Conservation (phyloP, 1,140 invertebrate species). For the Zaprionus davidi region DNA sequence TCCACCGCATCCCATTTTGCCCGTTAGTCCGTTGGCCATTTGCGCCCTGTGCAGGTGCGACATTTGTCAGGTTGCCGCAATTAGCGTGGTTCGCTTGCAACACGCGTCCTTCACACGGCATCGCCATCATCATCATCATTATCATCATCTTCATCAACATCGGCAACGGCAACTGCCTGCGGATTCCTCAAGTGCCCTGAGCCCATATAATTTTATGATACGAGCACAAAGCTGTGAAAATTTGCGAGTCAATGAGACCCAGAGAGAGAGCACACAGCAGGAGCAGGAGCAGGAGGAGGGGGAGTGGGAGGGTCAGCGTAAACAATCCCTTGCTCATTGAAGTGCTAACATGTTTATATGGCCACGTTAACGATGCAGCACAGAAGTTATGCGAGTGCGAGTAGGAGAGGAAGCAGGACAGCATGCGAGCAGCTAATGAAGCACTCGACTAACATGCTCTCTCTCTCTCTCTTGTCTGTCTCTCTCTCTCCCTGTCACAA, state of each 20-base stretch:
- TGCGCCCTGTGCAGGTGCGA: constrained; percentile 62
- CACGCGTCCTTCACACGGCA: constrained; percentile 42
- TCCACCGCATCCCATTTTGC: constrained; percentile 39
- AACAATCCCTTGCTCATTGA: constrained; percentile 23
- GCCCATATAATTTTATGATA: constrained; percentile 68
- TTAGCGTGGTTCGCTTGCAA: constrained; percentile 51
- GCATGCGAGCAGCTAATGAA: neutral
- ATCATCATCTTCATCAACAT: neutral
- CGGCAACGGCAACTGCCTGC: neutral
- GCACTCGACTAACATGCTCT: neutral
- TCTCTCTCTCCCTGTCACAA: constrained; percentile 5
- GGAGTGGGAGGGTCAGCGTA: neutral
- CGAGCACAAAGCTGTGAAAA: constrained; percentile 12
- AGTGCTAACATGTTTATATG: constrained; percentile 46
- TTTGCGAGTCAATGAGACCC: constrained; percentile 11
- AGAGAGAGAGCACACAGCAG: neutral
- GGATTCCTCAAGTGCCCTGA: constrained; percentile 41
- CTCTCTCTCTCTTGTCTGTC: neutral
- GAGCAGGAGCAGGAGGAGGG: neutral
- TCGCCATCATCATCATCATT: constrained; percentile 6
- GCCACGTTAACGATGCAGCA: constrained; percentile 34
- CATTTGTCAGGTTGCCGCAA: constrained; percentile 78
- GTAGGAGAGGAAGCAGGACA: neutral
- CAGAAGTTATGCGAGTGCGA: neutral
- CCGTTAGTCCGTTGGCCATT: constrained; percentile 29